These are phyloP conservation scores for Ianthella basta DNA, from an alignment of 37 sponge, comb jelly and placozoan species.

Conservation along the genomic window DNA sequence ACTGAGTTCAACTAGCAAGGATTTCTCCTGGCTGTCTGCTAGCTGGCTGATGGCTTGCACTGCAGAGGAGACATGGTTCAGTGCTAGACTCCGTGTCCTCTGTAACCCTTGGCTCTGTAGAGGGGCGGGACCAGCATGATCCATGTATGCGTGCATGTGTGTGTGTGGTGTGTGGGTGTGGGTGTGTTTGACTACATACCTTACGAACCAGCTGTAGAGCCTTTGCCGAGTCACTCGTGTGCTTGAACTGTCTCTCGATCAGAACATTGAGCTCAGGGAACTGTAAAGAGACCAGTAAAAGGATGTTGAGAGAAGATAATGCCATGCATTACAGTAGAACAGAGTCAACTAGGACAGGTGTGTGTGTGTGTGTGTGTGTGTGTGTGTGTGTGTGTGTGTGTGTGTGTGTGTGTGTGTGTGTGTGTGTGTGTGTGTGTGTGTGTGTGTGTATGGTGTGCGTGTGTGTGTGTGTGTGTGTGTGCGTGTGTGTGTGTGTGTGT, in stretches of 20 bases:
- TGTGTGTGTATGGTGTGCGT: too few relatives aligned
- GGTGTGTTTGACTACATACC: too few relatives aligned
- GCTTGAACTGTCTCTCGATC: background rate
- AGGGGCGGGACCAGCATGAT: background rate
- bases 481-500: too few relatives aligned
- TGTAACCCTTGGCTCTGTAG: constrained; percentile 9
- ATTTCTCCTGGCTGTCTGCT: background rate
- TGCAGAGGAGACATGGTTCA: background rate
- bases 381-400: too few relatives aligned
- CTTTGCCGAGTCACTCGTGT: background rate
- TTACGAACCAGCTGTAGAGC: background rate
- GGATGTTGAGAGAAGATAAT: too few relatives aligned
- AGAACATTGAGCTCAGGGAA: constrained; percentile 19
- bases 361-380: too few relatives aligned
- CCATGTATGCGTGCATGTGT: background rate
- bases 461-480: too few relatives aligned
- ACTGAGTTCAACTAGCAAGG: background rate
- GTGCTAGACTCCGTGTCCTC: constrained; percentile 7
- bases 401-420: too few relatives aligned
- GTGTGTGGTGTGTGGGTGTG: too few relatives aligned
- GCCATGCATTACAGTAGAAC: too few relatives aligned
- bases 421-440: too few relatives aligned
- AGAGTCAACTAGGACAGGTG: too few relatives aligned
- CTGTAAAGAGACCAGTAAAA: background rate
- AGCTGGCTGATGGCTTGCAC: background rate